Base-by-base conservation (phyloP, 2,113 vertebrate species). In the Prionailurus bengalensis region DNA sequence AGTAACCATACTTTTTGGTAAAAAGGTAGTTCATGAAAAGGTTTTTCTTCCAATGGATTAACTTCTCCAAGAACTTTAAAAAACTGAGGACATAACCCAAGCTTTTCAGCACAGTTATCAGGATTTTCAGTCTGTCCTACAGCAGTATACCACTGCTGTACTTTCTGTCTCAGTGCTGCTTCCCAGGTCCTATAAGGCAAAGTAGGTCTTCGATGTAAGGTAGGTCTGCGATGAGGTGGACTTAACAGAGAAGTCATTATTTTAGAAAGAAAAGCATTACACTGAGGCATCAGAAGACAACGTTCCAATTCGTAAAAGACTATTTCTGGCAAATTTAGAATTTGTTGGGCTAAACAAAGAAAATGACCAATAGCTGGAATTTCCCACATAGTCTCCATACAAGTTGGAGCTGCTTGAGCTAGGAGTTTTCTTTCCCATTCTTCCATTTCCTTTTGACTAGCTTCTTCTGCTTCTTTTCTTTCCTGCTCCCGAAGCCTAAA, bases 321-420 rank as follows among this genome's bases (percentile, higher is more conserved):
- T 93, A 99, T 99, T 99, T 99, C 99, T 31, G 99, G 99, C 94
- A 99, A 99, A 98, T 99, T 99, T 91, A 99, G 99, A 92, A 99
- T 99, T 90, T 99, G 99, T 97, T 99, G 99, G 76, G 99, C 99
- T 98, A 99, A 99, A 98, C 99, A 99, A 96, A 99, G 99, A 94
- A 99, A 99, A 98, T 99, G 99, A 29, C 99, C 99, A 81, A 99
- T 99, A 90, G 99, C 99, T 97, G 99, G 99, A 90, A 99, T 99
- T 98, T 99, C 99, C 99, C 99, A 99, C 98, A 99, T 99, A 70
- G 99, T 99, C 95, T 99, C 99, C 98, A 99, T 99, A 25, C 98
- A 98, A 91, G 99, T 98, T 53, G 99, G 99, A 85, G 98, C 98
- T 76, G 99, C 99, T 98, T 99, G 99, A 83, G 99, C 99, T 78